Evolutionary conservation across 2,113 vertebrate species (phyloP).

Genomic region (Crotalus horridus): DNA sequence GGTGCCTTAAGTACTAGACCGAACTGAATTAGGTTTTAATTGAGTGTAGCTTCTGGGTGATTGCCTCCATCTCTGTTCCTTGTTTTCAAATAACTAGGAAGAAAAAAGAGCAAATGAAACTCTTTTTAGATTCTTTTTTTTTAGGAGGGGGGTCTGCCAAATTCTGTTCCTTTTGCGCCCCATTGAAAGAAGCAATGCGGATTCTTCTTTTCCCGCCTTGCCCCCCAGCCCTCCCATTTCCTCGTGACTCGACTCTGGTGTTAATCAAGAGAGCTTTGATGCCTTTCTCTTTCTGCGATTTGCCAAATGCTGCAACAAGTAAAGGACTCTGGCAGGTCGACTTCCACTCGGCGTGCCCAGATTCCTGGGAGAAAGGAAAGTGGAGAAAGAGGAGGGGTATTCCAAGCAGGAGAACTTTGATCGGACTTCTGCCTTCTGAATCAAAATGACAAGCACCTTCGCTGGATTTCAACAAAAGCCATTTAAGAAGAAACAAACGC

Average conservation of each 20-base stretch:
- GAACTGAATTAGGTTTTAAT: background rate
- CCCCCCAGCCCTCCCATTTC: background rate
- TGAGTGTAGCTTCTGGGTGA: background rate
- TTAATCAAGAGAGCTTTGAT: background rate
- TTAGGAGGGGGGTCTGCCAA: background rate
- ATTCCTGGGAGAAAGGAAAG: background rate
- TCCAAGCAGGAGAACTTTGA: conserved; percentile 43
- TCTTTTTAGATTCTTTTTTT: background rate
- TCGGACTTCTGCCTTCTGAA: conserved; percentile 43
- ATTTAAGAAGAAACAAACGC: conserved; percentile 13
- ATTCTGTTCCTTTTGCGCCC: background rate
- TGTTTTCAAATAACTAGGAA: background rate
- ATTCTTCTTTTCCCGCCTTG: background rate
- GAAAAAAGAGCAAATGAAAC: background rate
- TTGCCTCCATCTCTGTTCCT: background rate
- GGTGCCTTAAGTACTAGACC: too few relatives aligned
- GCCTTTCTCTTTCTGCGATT: conserved; percentile 30
- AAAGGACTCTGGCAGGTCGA: conserved; percentile 31
- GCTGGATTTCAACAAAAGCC: conserved; percentile 43
- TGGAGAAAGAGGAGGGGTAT: background rate
- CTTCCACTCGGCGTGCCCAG: background rate
- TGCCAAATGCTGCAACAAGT: conserved; percentile 36
- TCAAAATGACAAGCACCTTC: conserved; percentile 48
- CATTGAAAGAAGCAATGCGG: background rate
- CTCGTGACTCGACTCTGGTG: background rate